Evolutionary conservation across 2,797 vertebrate genomes (phyloP).

Genomic region (Tinamus major): DNA sequence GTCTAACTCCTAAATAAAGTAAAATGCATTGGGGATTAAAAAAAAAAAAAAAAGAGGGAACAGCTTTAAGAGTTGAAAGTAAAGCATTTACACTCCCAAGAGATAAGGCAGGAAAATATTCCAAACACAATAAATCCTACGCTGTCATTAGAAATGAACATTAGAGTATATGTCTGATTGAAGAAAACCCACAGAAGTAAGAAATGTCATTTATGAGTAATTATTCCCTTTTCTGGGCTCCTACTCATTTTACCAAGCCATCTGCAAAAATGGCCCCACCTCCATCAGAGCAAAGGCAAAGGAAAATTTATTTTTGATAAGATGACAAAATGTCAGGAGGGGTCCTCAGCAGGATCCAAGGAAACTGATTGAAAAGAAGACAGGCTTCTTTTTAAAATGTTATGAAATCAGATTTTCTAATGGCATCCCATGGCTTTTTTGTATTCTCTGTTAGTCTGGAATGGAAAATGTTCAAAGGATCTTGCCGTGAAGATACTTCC

Average conservation of each 20-base stretch:
- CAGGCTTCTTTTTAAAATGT: constrained; percentile 55
- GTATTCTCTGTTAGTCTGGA: constrained; percentile 62
- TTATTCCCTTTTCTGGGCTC: constrained; percentile 42
- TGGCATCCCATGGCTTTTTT: constrained; percentile 67
- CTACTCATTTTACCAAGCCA: constrained; percentile 57
- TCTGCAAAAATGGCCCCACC: constrained; percentile 36
- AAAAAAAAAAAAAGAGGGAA: neutral
- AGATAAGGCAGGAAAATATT: constrained; percentile 20
- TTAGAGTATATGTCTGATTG: constrained; percentile 25
- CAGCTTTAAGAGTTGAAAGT: neutral
- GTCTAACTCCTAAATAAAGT: constrained; percentile 10
- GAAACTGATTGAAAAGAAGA: constrained; percentile 57
- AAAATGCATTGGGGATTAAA: neutral
- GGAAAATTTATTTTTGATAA: constrained; percentile 61
- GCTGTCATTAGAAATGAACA: constrained; percentile 9
- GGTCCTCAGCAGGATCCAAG: constrained; percentile 21
- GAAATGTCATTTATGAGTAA: constrained; percentile 70
- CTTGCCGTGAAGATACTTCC: constrained; percentile 61
- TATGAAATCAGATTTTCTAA: constrained; percentile 71
- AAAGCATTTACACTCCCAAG: neutral
- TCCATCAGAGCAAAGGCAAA: constrained; percentile 56
- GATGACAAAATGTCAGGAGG: constrained; percentile 42
- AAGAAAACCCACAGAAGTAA: constrained; percentile 63
- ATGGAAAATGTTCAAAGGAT: constrained; percentile 74
- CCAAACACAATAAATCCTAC: constrained; percentile 24